Conservation (phyloP, 2,888 invertebrate species). For the Nemotelus pantherinus region DNA sequence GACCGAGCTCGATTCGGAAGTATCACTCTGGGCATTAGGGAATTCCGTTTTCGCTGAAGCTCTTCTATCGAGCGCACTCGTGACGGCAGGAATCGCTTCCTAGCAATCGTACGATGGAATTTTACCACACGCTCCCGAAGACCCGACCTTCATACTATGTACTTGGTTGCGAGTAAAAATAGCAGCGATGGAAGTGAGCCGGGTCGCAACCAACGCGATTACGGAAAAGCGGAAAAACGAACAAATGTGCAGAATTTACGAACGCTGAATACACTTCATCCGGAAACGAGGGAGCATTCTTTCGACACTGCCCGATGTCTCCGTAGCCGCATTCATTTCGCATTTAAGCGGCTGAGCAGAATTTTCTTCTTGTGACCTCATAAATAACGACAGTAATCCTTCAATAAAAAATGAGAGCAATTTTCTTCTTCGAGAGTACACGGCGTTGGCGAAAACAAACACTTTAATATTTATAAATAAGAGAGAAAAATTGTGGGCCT, state of each 20-base stretch:
- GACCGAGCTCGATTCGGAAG: background rate
- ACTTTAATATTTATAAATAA: conserved; percentile 42
- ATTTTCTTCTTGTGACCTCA: conserved; percentile 41
- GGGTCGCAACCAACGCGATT: conserved; percentile 7
- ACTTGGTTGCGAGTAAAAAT: conserved; percentile 39
- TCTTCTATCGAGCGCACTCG: background rate
- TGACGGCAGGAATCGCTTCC: background rate
- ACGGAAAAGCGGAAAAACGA: conserved; percentile 15
- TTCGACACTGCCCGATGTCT: conserved; percentile 1
- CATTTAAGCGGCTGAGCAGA: conserved; percentile 24
- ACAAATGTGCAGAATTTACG: conserved; percentile 10
- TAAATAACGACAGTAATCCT: conserved; percentile 43
- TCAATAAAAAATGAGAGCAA: conserved; percentile 44
- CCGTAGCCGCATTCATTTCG: conserved; percentile 1
- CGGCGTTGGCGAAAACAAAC: conserved; percentile 24
- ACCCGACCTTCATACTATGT: conserved; percentile 36
- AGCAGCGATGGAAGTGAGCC: background rate
- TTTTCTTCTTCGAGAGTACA: conserved; percentile 33
- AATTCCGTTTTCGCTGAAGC: conserved; percentile 1
- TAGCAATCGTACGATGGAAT: conserved; percentile 22
- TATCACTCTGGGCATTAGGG: conserved; percentile 15
- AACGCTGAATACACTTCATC: conserved; percentile 1
- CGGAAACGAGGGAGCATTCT: conserved; percentile 20
- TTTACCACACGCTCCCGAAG: conserved; percentile 5
- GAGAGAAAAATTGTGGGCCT: conserved; percentile 10